Percentiles rank a stretch among this genome's conserved stretches.
Conservation (phyloP, 2,797 vertebrate genomes). For the Phyllotis vaccarum region DNA sequence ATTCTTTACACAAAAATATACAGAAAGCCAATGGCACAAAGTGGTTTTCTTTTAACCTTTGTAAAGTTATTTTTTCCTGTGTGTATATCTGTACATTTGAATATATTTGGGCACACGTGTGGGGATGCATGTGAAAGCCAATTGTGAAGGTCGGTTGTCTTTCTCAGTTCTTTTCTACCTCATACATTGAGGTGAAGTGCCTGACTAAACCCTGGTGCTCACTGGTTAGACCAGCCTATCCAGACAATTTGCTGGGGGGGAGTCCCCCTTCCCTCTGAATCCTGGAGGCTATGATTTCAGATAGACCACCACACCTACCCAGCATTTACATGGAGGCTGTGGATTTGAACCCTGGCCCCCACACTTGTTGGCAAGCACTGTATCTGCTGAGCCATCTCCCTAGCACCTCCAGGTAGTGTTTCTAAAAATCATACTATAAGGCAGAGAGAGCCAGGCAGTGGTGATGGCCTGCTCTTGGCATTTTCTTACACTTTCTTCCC, state of each 20-base stretch:
- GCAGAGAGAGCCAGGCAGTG: background rate
- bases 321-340: background rate
- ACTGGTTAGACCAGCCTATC: background rate
- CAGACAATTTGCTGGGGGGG: background rate
- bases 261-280: background rate
- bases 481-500: background rate
- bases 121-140: background rate
- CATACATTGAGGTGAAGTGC: background rate
- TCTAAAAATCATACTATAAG: background rate
- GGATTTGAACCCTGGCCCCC: background rate
- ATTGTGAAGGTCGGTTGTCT: background rate
- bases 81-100: background rate
- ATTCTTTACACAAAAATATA: background rate
- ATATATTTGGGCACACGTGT: background rate
- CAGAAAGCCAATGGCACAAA: no score
- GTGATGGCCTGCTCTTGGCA: fast-evolving
- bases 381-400: background rate
- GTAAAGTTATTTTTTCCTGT: background rate
- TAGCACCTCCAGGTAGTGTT: no score
- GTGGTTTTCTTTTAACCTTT: background rate
- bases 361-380: background rate
- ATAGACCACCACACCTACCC: background rate
- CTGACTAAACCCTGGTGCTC: background rate
- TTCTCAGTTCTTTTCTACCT: background rate
- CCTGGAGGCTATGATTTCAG: background rate